Percentiles rank a stretch among this genome's conserved stretches.
Evolutionary conservation across 1,140 invertebrate genomes (phyloP).

Genomic region (Plectus sambesii): DNA sequence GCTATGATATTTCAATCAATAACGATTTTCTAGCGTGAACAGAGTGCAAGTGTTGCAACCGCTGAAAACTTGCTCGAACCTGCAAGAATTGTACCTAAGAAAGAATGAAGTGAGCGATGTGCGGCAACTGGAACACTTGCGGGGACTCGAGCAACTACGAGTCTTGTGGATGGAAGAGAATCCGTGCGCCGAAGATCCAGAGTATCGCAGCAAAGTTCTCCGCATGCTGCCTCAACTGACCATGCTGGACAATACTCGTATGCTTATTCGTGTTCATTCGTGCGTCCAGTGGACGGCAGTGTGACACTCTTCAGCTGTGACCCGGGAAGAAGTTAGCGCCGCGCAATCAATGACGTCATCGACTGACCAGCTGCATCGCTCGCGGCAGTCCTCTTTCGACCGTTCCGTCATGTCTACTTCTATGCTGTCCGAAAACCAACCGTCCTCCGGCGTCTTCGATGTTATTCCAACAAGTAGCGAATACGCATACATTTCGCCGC

Average conservation of each 20-base stretch:
- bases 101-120: conserved; percentile 25
- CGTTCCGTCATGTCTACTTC: too few relatives aligned
- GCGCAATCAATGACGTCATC: conserved; percentile 4
- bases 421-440: too few relatives aligned
- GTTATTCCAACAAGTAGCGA: too few relatives aligned
- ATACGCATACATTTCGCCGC: too few relatives aligned
- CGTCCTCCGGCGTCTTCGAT: too few relatives aligned
- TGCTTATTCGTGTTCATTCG: too few relatives aligned
- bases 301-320: conserved; percentile 17
- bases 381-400: too few relatives aligned
- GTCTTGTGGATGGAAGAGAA: conserved; percentile 32
- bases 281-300: not conserved
- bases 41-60: conserved; percentile 18
- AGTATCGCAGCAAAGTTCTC: conserved; percentile 23
- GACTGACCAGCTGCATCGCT: conserved; percentile 6
- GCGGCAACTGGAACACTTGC: conserved; percentile 22
- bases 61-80: conserved; percentile 22
- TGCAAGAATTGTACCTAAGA: conserved; percentile 30
- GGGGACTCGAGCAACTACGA: conserved; percentile 18
- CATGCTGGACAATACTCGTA: conserved; percentile 30
- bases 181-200: conserved; percentile 23
- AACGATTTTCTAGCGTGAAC: conserved; percentile 22
- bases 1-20: conserved; percentile 5
- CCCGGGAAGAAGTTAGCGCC: conserved; percentile 12
- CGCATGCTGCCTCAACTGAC: conserved; percentile 23